Conservation (phyloP, 2,888 invertebrate species). For the Leistus spinibarbis region DNA sequence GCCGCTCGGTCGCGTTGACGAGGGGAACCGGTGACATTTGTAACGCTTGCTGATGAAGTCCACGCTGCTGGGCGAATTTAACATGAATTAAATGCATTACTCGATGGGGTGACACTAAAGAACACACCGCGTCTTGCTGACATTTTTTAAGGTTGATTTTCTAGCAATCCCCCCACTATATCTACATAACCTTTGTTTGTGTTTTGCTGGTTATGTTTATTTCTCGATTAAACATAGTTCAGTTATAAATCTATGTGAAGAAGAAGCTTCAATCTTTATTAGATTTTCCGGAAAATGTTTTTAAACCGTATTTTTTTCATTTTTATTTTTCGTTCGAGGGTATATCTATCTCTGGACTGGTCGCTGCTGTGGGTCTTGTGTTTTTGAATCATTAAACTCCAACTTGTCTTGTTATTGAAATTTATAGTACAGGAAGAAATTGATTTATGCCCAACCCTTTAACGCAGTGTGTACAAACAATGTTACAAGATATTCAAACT, state of each 20-base stretch:
- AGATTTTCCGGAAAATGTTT: too few species aligned
- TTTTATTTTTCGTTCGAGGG: too few species aligned
- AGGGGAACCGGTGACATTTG: conserved; percentile 12
- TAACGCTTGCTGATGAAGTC: conserved; percentile 15
- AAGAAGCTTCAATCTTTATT: too few species aligned
- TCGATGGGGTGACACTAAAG: background rate
- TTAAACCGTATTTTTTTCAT: too few species aligned
- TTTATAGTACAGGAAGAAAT: conserved; percentile 22
- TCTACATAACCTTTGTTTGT: too few species aligned
- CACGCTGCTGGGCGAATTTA: conserved; percentile 10
- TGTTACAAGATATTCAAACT: background rate
- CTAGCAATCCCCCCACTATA: too few species aligned
- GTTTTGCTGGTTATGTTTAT: too few species aligned
- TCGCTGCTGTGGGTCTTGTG: background rate
- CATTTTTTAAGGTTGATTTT: background rate
- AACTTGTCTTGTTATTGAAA: conserved; percentile 20
- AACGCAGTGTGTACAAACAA: background rate
- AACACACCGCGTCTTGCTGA: background rate
- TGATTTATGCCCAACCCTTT: conserved; percentile 21
- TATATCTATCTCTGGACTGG: too few species aligned
- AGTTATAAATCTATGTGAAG: too few species aligned
- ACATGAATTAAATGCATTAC: conserved; percentile 20
- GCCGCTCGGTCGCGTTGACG: background rate
- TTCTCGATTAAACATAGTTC: too few species aligned
- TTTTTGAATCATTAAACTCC: conserved; percentile 11